Base-by-base conservation (phyloP, 2,888 invertebrate species). In the Erebia palarica region DNA sequence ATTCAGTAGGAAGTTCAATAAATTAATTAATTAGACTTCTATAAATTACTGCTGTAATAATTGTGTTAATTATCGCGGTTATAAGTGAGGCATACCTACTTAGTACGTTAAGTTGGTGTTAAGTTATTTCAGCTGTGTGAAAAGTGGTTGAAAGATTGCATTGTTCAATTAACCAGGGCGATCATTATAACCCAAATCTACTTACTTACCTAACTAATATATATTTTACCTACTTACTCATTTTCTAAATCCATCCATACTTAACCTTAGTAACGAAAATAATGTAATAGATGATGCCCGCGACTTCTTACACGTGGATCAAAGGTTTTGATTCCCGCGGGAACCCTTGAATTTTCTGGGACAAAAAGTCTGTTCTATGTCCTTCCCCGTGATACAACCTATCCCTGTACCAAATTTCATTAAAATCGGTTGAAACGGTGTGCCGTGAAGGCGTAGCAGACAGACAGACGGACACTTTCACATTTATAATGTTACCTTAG, bases 61-160 rank as follows among this genome's bases (percentile, higher is more conserved):
- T 14, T 42, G 16, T 55, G 36, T 53, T 65, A 51, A 51, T 53
- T 65, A 65, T n/a, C 53, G 53, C 36, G 53, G 3, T 51, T 21
- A 21, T 64, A 42, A 18, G 42, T 64, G 11, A 47, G n/a, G 51
- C 51, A n/a, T 16, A 9, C 55, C 3, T 55, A 59, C 55, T 10
- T 55, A 59, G n/a, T 27, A n/a, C 42, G 60, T 63, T 63, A 63
- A 49, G 63, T 63, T 21, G 49, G 7, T 18, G 13, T 61, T 13
- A 18, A 49, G 49, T 49, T 63, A 63, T 63, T 49, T 63, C 47
- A 63, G 18, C 18, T 11, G 63, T 63, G 63, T 63, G 63, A 63
- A 63, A 63, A 63, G 49, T 63, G 2, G 47, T 13, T 21, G n/a
- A 1, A 14, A 21, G 63, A 63, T 63, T 49, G 47, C 63, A 63